Evolutionary conservation across 2,888 invertebrate genomes (phyloP).

Genomic region (Dendrolimus pini): DNA sequence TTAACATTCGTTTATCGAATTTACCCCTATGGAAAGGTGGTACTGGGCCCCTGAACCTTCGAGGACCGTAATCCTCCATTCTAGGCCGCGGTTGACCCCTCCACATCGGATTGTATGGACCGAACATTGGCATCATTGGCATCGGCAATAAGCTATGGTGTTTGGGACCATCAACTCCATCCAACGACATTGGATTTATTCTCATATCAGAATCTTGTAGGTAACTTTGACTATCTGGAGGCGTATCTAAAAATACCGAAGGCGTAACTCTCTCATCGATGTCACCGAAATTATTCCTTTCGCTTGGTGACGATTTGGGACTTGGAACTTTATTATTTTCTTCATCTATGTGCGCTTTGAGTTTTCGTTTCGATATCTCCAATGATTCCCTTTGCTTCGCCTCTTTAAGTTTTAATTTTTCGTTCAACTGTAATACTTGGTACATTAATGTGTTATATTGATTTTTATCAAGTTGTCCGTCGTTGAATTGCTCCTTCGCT

Average conservation of each 20-base stretch:
- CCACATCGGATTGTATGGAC: conserved; percentile 44
- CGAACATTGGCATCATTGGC: conserved; percentile 44
- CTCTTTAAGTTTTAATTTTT: conserved; percentile 84
- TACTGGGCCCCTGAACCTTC: conserved; percentile 46
- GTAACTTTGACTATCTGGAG: conserved; percentile 42
- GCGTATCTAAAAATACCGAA: conserved; percentile 40
- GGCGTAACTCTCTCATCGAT: conserved; percentile 70
- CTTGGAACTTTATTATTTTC: conserved; percentile 64
- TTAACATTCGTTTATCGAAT: conserved; percentile 43
- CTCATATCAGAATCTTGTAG: conserved; percentile 62
- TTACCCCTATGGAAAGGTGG: conserved; percentile 51
- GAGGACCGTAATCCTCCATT: conserved; percentile 45
- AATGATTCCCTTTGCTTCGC: conserved; percentile 83
- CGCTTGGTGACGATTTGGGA: conserved; percentile 56
- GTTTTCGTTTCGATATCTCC: conserved; percentile 70
- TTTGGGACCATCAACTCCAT: conserved; percentile 27
- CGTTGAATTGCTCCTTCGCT: conserved; percentile 86
- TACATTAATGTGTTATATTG: conserved; percentile 86
- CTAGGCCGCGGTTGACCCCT: conserved; percentile 49
- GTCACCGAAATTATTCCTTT: conserved; percentile 60
- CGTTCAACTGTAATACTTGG: conserved; percentile 86
- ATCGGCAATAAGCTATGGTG: conserved; percentile 36
- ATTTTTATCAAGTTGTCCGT: conserved; percentile 83
- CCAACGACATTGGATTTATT: conserved; percentile 26
- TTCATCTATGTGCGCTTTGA: conserved; percentile 51